A percentile compares a stretch with the other conserved stretches of the same genome.
These are phyloP conservation scores for Anguilla japonica DNA, from an alignment of 2,113 vertebrate species.

Conservation along the genomic window DNA sequence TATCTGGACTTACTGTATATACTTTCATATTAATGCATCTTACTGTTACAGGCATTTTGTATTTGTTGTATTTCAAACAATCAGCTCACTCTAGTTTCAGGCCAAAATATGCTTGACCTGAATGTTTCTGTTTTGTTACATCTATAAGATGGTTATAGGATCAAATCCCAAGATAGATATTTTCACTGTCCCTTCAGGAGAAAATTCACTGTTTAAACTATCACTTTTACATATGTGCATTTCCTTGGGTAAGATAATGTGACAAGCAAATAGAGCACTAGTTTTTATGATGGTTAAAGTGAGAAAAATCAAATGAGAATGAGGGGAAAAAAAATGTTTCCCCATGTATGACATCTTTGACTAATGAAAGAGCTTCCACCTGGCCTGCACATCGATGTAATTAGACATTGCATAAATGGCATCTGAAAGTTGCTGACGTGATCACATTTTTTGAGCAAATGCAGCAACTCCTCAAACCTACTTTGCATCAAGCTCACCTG, in stretches of 20 bases:
- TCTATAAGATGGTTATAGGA: neutral
- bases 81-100: too few species aligned
- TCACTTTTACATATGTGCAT: neutral
- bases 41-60: too few species aligned
- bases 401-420: constrained; percentile 63
- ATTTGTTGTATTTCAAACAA: too few species aligned
- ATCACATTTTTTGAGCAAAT: constrained; percentile 54
- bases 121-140: too few species aligned
- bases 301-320: too few species aligned
- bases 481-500: constrained; percentile 59
- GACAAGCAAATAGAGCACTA: neutral
- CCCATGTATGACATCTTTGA: neutral
- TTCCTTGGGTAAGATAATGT: neutral
- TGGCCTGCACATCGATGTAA: constrained; percentile 44
- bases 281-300: neutral
- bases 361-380: constrained; percentile 13
- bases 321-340: neutral
- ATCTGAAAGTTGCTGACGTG: constrained; percentile 59
- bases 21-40: too few species aligned
- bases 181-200: neutral
- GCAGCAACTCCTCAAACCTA: constrained; percentile 52
- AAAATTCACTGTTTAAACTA: neutral
- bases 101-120: too few species aligned
- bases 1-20: too few species aligned
- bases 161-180: neutral